Evolutionary conservation across 1,140 invertebrate genomes (phyloP), one percentile per base, ranked within the genome.

Genomic region (Leucophenga varia): DNA sequence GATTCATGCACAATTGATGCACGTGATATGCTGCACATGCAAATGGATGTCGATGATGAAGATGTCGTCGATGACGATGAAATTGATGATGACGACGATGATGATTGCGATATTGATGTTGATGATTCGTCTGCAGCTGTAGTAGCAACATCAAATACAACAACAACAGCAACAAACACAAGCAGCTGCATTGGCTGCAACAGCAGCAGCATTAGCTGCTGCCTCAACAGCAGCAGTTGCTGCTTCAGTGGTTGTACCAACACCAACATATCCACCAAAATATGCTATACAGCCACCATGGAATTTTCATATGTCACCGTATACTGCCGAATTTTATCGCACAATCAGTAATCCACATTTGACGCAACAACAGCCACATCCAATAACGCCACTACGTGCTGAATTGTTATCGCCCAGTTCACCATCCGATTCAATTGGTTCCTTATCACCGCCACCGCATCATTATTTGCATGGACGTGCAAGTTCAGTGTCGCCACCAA

Each of bases 401-500:
- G 64, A 73, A 16, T 37, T 73, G 12, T 54, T 74, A 12, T 73
- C 71, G 19, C 71, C 71, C 12, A 74, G 67, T 20, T 72, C 71
- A 3, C 71, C 71, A 3, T 72, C 71, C 8, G 71, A 73, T 19
- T 71, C 67, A 5, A 13, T 72, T 54, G 71, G 71, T 7, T 74
- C 71, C 2, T 17, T 74, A 39, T 74, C 72, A 25, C 71, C 71
- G 37, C 69, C 69, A 16, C 70, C 70, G 4, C 71, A 70, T 48
- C 72, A 74, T 16, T 74, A 74, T 54, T 37, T 74, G 31, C 57
- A 69, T 32, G 72, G 69, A 18, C 53, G 72, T 5, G 63, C 69
- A 47, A 74, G 67, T 20, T 74, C 72, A 0, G 69, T 74, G 8
- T 74, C 72, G 41, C 72, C 72, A 18, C 72, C 72, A 6, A 72